Base-by-base conservation (phyloP, 2,113 vertebrate species). In the Petromus typicus region DNA sequence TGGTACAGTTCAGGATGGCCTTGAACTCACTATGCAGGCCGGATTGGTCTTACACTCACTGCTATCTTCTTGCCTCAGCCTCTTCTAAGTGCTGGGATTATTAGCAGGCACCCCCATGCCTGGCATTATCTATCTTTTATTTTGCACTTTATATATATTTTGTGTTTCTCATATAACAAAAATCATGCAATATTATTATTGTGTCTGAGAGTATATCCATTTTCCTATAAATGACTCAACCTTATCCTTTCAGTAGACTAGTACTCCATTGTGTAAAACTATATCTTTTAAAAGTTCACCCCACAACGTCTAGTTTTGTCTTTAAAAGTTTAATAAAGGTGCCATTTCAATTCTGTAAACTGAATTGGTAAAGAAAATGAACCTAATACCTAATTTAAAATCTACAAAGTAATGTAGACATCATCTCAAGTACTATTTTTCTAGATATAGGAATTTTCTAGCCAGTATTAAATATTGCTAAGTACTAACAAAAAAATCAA, bases 341-440 rank as follows among this genome's bases (percentile, higher is more conserved):
- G 45, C 13, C 54, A 66, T 14, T 78, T 66, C 34, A 86, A 67
- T 86, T 86, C 9, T n/a, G 4, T 78, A 67, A 40, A 45, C 2
- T 78, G 34, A 86, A 56, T 57, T 92, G 30, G 59, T 92, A 25
- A 16, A 97, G 37, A 83, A 87, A 93, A 12, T 56, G 11, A 75
- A 75, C 25, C 54, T 40, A 81, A 12, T 63, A 91, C 63, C 43
- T 95, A 96, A 96, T 87, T 79, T 91, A 67, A 93, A 95, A 86
- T 67, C 27, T 86, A 45, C 76, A 90, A 78, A 94, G 45, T 86
- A 66, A 86, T 23, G 14, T 12, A 79, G 32, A 3, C 43, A 12
- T 64, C 30, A 82, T 54, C n/a, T 95, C 23, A 97, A 93, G 34
- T 37, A 71, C 16, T 17, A 66, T 27, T 91, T 96, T 87, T 79